Percentiles rank a stretch among this genome's conserved stretches.
Conservation (phyloP, 30 jellyfish, hydroid and myxozoan species). For the Calvadosia cruxmelitensis region DNA sequence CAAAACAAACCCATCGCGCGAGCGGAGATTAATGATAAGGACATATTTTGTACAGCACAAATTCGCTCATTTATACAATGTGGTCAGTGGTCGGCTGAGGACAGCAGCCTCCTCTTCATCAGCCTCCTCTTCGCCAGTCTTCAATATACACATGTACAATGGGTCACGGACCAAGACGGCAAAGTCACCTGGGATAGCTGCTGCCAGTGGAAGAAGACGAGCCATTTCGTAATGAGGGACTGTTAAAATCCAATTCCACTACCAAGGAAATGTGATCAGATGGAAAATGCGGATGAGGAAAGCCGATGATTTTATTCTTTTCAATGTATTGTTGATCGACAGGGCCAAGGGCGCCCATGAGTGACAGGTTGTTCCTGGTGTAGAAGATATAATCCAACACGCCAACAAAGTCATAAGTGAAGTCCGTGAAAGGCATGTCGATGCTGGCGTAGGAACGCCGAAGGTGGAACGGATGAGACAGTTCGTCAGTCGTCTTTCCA, state of each 20-base stretch:
- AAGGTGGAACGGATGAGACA: conserved; percentile 65
- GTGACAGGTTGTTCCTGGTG: conserved; percentile 50
- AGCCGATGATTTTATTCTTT: conserved; percentile 72
- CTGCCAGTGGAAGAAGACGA: too few species aligned
- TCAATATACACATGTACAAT: too few species aligned
- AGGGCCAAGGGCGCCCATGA: conserved; percentile 82
- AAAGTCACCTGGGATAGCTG: too few species aligned
- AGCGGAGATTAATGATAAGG: too few species aligned
- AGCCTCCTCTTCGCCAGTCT: too few species aligned
- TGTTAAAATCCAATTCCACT: conserved; percentile 76
- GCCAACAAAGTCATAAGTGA: conserved; percentile 81
- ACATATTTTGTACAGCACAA: too few species aligned
- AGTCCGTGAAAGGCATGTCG: conserved; percentile 73
- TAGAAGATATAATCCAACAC: conserved; percentile 82
- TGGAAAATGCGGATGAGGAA: conserved; percentile 96
- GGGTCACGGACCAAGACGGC: too few species aligned
- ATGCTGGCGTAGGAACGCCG: conserved; percentile 56
- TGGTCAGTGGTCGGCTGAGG: too few species aligned
- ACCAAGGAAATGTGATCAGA: conserved; percentile 78
- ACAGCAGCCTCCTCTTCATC: too few species aligned
- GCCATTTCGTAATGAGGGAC: background rate
- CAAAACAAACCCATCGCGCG: too few species aligned
- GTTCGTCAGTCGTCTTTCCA: conserved; percentile 44
- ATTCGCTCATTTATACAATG: too few species aligned
- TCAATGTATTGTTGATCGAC: conserved; percentile 57